A percentile compares a stretch with the other conserved stretches of the same genome.
Conservation (phyloP, 2,888 invertebrate genomes). For the Drosophila stalkeri region DNA sequence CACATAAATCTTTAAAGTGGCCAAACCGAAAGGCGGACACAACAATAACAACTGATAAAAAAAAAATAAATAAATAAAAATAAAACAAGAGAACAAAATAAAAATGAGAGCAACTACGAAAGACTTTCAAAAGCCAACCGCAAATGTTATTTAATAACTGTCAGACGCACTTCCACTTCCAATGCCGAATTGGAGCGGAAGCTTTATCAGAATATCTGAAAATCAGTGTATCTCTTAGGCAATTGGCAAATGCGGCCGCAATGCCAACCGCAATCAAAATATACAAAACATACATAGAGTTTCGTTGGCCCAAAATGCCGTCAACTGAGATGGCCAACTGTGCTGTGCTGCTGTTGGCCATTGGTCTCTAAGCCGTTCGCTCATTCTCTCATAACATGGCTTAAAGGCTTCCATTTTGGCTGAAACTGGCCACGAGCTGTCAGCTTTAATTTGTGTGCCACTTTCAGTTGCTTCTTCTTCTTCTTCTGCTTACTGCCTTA, state of each 20-base stretch:
- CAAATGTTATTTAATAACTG: slow-evolving; percentile 60
- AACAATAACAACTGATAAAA: not conserved
- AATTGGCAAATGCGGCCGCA: slow-evolving; percentile 39
- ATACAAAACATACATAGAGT: slow-evolving; percentile 41
- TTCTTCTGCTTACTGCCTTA: not conserved
- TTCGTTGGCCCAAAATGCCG: slow-evolving; percentile 35
- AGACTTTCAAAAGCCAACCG: slow-evolving; percentile 21
- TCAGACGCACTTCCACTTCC: slow-evolving; percentile 39
- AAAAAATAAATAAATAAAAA: not conserved
- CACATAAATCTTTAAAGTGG: slow-evolving; percentile 65
- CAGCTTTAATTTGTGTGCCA: slow-evolving; percentile 66
- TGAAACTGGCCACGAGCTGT: slow-evolving; percentile 56
- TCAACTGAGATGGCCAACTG: slow-evolving; percentile 57
- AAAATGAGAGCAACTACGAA: not conserved
- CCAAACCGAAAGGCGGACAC: slow-evolving; percentile 36
- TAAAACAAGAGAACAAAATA: not conserved
- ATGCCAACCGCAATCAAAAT: slow-evolving; percentile 52
- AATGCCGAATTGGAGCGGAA: slow-evolving; percentile 23
- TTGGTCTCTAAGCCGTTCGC: slow-evolving; percentile 12
- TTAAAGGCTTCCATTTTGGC: slow-evolving; percentile 57
- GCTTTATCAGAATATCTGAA: slow-evolving; percentile 13
- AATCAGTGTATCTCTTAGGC: slow-evolving; percentile 21
- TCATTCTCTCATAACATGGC: slow-evolving; percentile 48
- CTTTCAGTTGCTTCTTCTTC: slow-evolving; percentile 9
- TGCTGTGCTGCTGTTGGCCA: not conserved